Conservation (phyloP, 1,140 invertebrate species). For the Coptotermes formosanus region DNA sequence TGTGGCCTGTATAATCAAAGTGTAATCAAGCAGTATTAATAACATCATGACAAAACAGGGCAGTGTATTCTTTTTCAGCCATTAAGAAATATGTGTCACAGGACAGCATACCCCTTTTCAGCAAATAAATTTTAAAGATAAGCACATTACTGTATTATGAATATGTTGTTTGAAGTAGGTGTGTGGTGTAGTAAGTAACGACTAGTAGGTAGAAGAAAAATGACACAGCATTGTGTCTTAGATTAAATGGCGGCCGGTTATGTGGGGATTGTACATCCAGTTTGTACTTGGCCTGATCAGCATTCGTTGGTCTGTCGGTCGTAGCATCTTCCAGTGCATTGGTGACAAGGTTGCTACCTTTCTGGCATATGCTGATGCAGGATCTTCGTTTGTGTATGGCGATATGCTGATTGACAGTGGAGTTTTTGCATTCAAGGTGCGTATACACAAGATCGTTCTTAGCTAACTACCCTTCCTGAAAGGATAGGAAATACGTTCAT, state of each 20-base stretch:
- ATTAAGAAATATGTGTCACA: not conserved
- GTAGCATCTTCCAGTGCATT: conserved; percentile 74
- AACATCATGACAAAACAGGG: too few relatives aligned
- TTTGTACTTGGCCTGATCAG: conserved; percentile 83
- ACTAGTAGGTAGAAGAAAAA: not conserved
- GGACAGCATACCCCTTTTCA: not conserved
- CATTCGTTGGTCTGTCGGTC: conserved; percentile 78
- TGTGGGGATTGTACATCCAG: conserved; percentile 80
- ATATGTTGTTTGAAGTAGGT: conserved; percentile 1
- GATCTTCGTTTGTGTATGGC: conserved; percentile 85
- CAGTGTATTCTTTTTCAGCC: too few relatives aligned
- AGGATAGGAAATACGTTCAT: too few relatives aligned
- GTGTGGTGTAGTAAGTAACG: not conserved
- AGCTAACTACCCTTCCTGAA: too few relatives aligned
- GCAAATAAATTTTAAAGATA: not conserved
- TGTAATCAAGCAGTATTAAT: too few relatives aligned
- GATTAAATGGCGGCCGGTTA: conserved; percentile 75
- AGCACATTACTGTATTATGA: not conserved
- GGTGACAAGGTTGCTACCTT: conserved; percentile 79
- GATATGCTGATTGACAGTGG: conserved; percentile 58
- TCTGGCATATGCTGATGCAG: conserved; percentile 71
- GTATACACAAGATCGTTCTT: not conserved
- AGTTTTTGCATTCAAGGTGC: conserved; percentile 81
- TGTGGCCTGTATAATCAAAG: too few relatives aligned
- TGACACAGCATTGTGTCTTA: conserved; percentile 41